A percentile compares a stretch with the other conserved stretches of the same genome.
Evolutionary conservation across 2,888 invertebrate genomes (phyloP).

Genomic region (Pristionchus japonicus): DNA sequence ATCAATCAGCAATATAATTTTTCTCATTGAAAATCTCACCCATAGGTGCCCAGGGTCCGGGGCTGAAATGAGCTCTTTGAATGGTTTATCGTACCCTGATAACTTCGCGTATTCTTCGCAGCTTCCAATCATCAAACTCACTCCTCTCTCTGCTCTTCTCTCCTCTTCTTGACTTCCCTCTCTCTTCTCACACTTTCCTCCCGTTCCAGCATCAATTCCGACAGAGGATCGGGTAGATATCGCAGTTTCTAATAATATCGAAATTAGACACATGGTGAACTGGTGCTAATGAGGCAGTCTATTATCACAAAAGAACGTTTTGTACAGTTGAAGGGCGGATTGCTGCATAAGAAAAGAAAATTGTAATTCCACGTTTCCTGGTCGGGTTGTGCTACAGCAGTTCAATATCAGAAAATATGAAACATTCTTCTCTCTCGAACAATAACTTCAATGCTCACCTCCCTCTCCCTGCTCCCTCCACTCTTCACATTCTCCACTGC

Average conservation of each 20-base stretch:
- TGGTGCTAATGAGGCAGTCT: neutral
- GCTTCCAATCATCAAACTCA: neutral
- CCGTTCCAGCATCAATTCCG: conserved; percentile 20
- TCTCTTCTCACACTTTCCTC: neutral
- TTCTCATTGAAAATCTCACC: too few relatives aligned
- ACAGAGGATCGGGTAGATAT: neutral
- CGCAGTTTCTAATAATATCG: neutral
- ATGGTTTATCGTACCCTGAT: too few relatives aligned
- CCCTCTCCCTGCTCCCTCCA: neutral
- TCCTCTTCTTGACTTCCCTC: neutral
- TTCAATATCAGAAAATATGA: too few relatives aligned
- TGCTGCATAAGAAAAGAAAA: too few relatives aligned
- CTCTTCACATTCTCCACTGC: neutral
- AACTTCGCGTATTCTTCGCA: too few relatives aligned
- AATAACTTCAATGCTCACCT: neutral
- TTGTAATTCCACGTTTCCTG: too few relatives aligned
- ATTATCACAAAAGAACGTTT: neutral
- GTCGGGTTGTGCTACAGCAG: too few relatives aligned
- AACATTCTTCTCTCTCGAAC: too few relatives aligned
- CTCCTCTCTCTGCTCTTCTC: neutral
- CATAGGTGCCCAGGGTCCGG: too few relatives aligned
- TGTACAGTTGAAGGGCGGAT: too few relatives aligned
- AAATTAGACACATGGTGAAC: neutral
- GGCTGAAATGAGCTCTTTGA: too few relatives aligned
- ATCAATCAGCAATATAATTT: too few relatives aligned